Evolutionary conservation across 2,888 invertebrate species (phyloP).

Genomic region (Chymomyza procnemis): DNA sequence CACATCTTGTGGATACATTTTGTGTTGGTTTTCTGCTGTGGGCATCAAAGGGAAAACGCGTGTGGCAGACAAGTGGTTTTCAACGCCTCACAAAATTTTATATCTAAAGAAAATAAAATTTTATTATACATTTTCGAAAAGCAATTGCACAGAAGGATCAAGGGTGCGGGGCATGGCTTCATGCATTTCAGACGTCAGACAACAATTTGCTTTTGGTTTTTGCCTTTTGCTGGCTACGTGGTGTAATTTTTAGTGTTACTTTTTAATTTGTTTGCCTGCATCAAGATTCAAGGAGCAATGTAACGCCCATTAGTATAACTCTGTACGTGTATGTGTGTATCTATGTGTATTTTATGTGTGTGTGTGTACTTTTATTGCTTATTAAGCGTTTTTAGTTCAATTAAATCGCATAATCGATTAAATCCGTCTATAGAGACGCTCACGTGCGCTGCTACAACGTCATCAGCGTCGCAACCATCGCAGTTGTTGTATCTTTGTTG

Average conservation of each 20-base stretch:
- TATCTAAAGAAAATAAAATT: constrained; percentile 66
- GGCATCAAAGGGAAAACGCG: constrained; percentile 22
- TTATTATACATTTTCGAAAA: constrained; percentile 55
- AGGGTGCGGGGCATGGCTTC: not conserved
- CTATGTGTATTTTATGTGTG: constrained; percentile 26
- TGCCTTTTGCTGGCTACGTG: constrained; percentile 43
- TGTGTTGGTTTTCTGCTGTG: constrained; percentile 18
- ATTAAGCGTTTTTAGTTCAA: constrained; percentile 70
- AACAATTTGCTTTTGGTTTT: not conserved
- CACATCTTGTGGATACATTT: constrained; percentile 4
- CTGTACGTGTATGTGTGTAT: constrained; percentile 12
- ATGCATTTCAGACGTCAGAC: not conserved
- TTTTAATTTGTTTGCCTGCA: constrained; percentile 59
- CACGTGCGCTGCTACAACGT: constrained; percentile 26
- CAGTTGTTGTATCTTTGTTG: constrained; percentile 12
- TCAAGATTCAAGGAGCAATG: not conserved
- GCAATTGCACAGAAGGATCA: constrained; percentile 20
- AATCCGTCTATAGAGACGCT: constrained; percentile 43
- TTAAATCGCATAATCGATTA: constrained; percentile 71
- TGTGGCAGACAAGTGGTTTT: constrained; percentile 52
- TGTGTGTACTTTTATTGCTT: constrained; percentile 59
- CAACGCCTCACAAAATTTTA: constrained; percentile 66
- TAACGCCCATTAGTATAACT: not conserved
- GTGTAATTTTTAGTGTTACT: constrained; percentile 68
- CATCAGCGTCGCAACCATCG: constrained; percentile 19